Evolutionary conservation across 1,140 invertebrate species (phyloP).

Genomic region (Hycleus phaleratus): DNA sequence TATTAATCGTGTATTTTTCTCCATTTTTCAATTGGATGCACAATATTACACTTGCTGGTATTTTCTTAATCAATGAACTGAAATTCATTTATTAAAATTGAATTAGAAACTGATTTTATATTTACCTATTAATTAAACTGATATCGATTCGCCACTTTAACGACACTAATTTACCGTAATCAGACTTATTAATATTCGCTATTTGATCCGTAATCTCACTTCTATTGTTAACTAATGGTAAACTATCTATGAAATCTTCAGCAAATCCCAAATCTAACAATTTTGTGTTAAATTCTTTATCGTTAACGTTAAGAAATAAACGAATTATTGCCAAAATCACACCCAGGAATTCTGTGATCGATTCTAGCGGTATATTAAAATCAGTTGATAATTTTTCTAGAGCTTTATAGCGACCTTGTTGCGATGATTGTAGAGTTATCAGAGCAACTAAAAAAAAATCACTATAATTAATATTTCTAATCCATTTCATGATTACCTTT

Average conservation of each 20-base stretch:
- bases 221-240: conserved; percentile 24
- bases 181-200: conserved; percentile 14
- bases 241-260: conserved; percentile 22
- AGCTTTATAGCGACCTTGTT: conserved; percentile 18
- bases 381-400: conserved; percentile 23
- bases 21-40: conserved; percentile 26
- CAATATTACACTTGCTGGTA: conserved; percentile 22
- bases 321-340: conserved; percentile 22
- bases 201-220: conserved; percentile 18
- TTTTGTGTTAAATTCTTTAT: conserved; percentile 23
- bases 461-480: not conserved
- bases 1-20: conserved; percentile 20
- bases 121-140: conserved; percentile 27
- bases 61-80: conserved; percentile 20
- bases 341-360: conserved; percentile 21
- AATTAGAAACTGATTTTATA: not conserved
- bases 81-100: conserved; percentile 14
- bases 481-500: conserved; percentile 6
- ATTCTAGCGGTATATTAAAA: conserved; percentile 18
- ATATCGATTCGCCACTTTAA: conserved; percentile 33
- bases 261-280: conserved; percentile 24
- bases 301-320: conserved; percentile 19
- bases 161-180: conserved; percentile 22
- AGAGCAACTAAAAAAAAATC: conserved; percentile 24
- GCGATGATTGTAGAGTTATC: conserved; percentile 11